A percentile compares a stretch with the other conserved stretches of the same genome.
Evolutionary conservation across 2,888 invertebrate species (phyloP).

Genomic region (Melieria crassipennis): DNA sequence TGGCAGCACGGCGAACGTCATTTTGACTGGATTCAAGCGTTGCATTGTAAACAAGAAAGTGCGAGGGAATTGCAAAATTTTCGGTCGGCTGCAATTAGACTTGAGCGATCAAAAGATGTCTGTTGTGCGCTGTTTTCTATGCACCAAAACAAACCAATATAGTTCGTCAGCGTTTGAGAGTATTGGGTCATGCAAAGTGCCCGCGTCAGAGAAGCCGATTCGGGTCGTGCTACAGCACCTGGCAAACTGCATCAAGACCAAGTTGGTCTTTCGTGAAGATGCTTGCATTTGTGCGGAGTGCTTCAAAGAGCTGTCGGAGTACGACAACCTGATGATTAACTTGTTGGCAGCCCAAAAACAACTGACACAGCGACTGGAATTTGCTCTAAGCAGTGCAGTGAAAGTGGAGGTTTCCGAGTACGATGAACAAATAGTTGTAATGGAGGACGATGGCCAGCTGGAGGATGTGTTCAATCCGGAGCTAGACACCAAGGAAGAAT

Average conservation of each 20-base stretch:
- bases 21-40: too few species aligned
- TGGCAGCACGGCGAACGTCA: too few species aligned
- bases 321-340: conserved; percentile 59
- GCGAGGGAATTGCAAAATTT: too few species aligned
- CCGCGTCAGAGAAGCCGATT: conserved; percentile 56
- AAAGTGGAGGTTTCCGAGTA: conserved; percentile 35
- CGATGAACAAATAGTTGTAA: conserved; percentile 18
- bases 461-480: conserved; percentile 46
- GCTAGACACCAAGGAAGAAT: conserved; percentile 45
- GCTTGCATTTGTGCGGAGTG: conserved; percentile 54
- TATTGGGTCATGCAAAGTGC: conserved; percentile 50
- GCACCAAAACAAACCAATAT: conserved; percentile 50
- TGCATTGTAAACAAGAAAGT: too few species aligned
- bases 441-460: conserved; percentile 42
- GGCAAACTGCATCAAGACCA: conserved; percentile 57
- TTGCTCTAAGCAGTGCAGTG: conserved; percentile 46
- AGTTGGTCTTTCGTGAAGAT: conserved; percentile 48
- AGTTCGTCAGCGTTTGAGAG: conserved; percentile 47
- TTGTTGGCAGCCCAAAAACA: conserved; percentile 56
- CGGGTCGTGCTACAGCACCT: conserved; percentile 57
- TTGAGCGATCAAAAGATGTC: conserved; percentile 1
- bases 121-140: conserved; percentile 50
- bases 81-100: too few species aligned
- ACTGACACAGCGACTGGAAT: conserved; percentile 52
- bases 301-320: conserved; percentile 53